A percentile compares a stretch with the other conserved stretches of the same genome.
Conservation (phyloP, 1,140 invertebrate genomes). For the Drosophila baimaii region DNA sequence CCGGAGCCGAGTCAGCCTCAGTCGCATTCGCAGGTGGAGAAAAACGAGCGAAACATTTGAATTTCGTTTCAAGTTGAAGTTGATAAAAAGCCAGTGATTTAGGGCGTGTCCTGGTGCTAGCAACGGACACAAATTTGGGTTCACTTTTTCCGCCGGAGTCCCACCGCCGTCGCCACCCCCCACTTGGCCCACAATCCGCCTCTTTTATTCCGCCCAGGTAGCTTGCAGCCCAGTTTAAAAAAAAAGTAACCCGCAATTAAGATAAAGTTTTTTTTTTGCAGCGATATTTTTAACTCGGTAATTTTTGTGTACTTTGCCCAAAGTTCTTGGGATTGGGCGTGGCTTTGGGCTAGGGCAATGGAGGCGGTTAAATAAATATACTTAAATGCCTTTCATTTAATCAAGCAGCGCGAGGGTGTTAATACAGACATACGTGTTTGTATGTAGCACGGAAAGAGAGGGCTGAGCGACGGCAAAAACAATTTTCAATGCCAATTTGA, state of each 20-base stretch:
- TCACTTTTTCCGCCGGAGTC: conserved; percentile 41
- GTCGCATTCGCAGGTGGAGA: conserved; percentile 26
- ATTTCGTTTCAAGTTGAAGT: conserved; percentile 78
- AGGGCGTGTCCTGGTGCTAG: conserved; percentile 54
- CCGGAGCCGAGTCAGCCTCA: conserved; percentile 39
- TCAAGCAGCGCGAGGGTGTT: conserved; percentile 13
- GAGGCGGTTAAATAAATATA: conserved; percentile 17
- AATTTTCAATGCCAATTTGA: conserved; percentile 26
- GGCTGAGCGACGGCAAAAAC: neutral
- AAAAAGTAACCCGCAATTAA: conserved; percentile 60
- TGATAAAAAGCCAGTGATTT: conserved; percentile 80
- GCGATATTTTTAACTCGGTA: conserved; percentile 46
- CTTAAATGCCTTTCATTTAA: conserved; percentile 25
- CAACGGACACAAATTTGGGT: conserved; percentile 57
- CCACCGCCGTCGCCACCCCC: neutral
- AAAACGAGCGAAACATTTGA: conserved; percentile 73
- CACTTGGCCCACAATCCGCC: neutral
- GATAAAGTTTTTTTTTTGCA: conserved; percentile 39
- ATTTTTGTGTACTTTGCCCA: conserved; percentile 51
- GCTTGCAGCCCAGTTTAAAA: conserved; percentile 23
- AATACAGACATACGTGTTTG: neutral
- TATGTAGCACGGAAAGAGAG: neutral
- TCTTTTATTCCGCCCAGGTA: conserved; percentile 9
- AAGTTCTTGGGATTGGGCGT: conserved; percentile 36
- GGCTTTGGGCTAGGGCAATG: neutral